Conservation (phyloP, 64 coral and sea anemone genomes). For the Stichodactyla helianthus region DNA sequence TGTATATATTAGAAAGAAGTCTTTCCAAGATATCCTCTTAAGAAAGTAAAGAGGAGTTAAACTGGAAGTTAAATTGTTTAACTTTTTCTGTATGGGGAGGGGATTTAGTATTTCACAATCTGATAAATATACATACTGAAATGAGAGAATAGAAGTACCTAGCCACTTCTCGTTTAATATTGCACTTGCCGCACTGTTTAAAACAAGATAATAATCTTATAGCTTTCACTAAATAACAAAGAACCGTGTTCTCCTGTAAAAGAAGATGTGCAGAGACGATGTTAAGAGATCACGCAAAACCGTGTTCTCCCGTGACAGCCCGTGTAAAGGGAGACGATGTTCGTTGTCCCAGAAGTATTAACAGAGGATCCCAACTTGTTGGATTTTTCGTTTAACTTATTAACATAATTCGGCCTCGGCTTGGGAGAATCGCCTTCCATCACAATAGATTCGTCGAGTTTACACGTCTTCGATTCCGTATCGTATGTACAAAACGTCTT, state of each 20-base stretch:
- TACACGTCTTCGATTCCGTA: slow-evolving; percentile 34
- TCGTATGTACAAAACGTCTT: slow-evolving; percentile 49
- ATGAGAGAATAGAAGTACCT: no score
- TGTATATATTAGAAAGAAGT: no score
- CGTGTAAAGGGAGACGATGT: slow-evolving; percentile 56
- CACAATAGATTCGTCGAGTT: slow-evolving; percentile 16
- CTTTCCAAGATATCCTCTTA: no score
- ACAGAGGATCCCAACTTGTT: slow-evolving; percentile 23
- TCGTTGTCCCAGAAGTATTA: slow-evolving; percentile 26
- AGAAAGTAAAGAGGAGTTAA: no score
- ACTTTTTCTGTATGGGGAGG: no score
- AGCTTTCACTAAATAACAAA: neutral
- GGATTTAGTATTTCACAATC: no score
- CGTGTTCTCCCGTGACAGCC: slow-evolving; percentile 65
- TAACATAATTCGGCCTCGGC: slow-evolving; percentile 32
- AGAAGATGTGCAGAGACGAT: neutral
- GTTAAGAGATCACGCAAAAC: slow-evolving; percentile 60
- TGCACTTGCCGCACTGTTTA: neutral
- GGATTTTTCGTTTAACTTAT: slow-evolving; percentile 45
- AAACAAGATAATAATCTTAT: neutral
- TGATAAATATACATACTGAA: no score
- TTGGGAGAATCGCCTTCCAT: slow-evolving; percentile 42
- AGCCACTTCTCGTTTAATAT: no score
- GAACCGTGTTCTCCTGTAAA: neutral
- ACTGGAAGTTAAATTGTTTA: no score